Percentiles rank a stretch among this genome's conserved stretches.
phyloP scores from a whole-genome alignment of 2,797 vertebrate genomes.

The Gambelia wislizenii region DNA sequence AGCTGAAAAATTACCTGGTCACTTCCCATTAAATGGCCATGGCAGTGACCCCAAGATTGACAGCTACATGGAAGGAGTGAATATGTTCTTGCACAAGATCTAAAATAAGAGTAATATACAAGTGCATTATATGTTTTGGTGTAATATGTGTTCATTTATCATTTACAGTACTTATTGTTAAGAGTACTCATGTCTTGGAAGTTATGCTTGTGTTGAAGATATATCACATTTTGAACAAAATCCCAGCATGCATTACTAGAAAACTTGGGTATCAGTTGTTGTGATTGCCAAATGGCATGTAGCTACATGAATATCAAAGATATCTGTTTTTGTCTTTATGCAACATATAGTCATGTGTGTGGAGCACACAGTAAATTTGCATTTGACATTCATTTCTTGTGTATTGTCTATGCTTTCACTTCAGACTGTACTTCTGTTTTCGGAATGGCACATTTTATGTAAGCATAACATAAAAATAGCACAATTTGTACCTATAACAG shows the following conservation, averaged over 20 bases:
- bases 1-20: too few relatives aligned
- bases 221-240: background rate
- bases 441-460: background rate
- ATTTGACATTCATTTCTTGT: background rate
- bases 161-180: background rate
- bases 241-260: background rate
- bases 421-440: background rate
- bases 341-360: background rate
- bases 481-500: background rate
- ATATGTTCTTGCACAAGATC: too few relatives aligned
- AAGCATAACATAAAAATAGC: too few relatives aligned
- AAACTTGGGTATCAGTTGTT: background rate
- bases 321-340: background rate
- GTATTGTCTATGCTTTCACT: background rate
- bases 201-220: background rate
- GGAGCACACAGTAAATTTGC: background rate
- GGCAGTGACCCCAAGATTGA: too few relatives aligned
- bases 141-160: background rate
- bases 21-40: too few relatives aligned
- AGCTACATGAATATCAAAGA: too few relatives aligned
- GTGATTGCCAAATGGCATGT: background rate
- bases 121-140: background rate
- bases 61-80: too few relatives aligned
- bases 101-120: too few relatives aligned
- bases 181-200: background rate